Evolutionary conservation across 2,888 invertebrate genomes (phyloP).

Genomic region (Apoderus coryli): DNA sequence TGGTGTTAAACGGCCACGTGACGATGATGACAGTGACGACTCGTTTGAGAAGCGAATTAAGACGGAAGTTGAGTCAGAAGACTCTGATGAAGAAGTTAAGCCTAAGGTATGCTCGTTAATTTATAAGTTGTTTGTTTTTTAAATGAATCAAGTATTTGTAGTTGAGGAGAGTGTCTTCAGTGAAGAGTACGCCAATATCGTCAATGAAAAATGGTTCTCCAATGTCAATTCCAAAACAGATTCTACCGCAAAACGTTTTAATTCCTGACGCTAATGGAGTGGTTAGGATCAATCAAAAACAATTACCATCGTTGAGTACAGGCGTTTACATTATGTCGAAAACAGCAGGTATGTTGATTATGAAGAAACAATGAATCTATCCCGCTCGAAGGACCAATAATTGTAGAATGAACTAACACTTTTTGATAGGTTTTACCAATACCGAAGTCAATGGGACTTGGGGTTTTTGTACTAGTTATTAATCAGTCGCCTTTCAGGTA

Average conservation of each 20-base stretch:
- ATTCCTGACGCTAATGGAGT: conserved; percentile 49
- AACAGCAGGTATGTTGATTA: conserved; percentile 45
- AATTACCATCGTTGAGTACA: conserved; percentile 45
- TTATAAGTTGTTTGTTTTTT: conserved; percentile 2
- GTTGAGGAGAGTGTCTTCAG: too few species aligned
- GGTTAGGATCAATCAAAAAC: conserved; percentile 59
- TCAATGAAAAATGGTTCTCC: conserved; percentile 25
- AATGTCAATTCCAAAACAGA: conserved; percentile 13
- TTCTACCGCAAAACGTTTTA: conserved; percentile 28
- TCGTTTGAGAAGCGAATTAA: conserved; percentile 31
- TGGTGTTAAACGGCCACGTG: conserved; percentile 20
- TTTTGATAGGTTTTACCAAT: too few species aligned
- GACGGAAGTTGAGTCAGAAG: conserved; percentile 28
- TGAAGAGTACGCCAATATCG: too few species aligned
- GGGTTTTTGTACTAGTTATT: not conserved
- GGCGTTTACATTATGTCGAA: conserved; percentile 66
- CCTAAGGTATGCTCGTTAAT: conserved; percentile 12
- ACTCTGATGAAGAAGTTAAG: conserved; percentile 21
- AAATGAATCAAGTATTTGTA: not conserved
- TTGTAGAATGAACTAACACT: too few species aligned
- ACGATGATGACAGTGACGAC: conserved; percentile 27
- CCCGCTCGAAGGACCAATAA: too few species aligned
- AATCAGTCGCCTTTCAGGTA: conserved; percentile 20
- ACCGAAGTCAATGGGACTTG: too few species aligned
- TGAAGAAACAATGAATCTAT: too few species aligned